Evolutionary conservation across 2,888 invertebrate genomes (phyloP).

Genomic region (Parthenolecanium corni): DNA sequence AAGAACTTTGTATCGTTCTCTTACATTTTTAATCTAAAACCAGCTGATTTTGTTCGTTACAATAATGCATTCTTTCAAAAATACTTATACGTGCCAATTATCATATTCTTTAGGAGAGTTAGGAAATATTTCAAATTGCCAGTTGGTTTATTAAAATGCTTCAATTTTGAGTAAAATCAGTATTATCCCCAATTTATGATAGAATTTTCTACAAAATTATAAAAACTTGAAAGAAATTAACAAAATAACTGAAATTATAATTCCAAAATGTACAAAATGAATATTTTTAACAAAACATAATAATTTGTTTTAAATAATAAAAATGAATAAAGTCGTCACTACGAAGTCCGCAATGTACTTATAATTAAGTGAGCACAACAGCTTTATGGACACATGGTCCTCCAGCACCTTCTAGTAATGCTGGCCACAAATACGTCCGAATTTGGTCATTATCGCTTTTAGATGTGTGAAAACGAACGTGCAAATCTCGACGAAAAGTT

Average conservation of each 20-base stretch:
- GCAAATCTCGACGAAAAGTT: conserved; percentile 58
- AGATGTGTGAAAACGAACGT: conserved; percentile 65
- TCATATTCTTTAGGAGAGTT: no score
- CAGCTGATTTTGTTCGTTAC: no score
- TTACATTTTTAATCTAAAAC: no score
- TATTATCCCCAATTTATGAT: no score
- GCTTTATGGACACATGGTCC: conserved; percentile 71
- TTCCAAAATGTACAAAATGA: neutral
- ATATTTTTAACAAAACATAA: neutral
- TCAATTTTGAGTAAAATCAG: no score
- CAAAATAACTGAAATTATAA: neutral
- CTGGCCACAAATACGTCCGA: conserved; percentile 76
- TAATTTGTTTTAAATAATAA: neutral
- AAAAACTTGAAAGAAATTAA: neutral
- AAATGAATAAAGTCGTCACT: neutral
- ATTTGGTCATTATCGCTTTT: conserved; percentile 63
- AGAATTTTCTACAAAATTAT: no score
- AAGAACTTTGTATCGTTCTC: no score
- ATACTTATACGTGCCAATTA: no score
- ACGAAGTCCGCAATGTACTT: neutral
- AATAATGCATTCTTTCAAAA: no score
- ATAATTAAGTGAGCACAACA: conserved; percentile 61
- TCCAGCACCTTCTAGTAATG: conserved; percentile 55
- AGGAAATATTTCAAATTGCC: no score
- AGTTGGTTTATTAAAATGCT: no score